Conservation (phyloP, 2,888 invertebrate species). For the Heliconius aoede region DNA sequence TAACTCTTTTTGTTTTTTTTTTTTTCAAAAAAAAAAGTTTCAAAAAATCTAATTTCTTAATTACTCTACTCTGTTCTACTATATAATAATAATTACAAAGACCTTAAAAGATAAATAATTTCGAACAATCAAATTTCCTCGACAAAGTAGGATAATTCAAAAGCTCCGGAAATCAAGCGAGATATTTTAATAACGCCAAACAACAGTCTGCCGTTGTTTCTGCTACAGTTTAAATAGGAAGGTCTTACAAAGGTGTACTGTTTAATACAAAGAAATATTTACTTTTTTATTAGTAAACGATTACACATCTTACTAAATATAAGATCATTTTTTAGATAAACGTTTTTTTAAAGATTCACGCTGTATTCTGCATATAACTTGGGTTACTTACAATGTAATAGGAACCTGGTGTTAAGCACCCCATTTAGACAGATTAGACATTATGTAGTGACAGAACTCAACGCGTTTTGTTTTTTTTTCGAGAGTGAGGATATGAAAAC, state of each 20-base stretch:
- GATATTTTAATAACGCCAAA: slow-evolving; percentile 75
- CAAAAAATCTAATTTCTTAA: too few species aligned
- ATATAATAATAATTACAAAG: not conserved
- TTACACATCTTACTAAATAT: not conserved
- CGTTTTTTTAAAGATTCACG: not conserved
- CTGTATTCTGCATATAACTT: not conserved
- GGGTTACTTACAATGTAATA: too few species aligned
- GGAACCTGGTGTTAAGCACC: not conserved
- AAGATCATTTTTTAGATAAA: not conserved
- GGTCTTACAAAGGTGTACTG: slow-evolving; percentile 25
- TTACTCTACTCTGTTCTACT: too few species aligned
- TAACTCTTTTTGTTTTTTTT: too few species aligned
- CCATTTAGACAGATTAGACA: not conserved
- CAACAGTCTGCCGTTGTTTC: slow-evolving; percentile 68
- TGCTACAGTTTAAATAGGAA: slow-evolving; percentile 49
- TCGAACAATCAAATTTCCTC: slow-evolving; percentile 34
- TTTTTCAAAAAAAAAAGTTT: too few species aligned
- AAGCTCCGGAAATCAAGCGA: slow-evolving; percentile 52
- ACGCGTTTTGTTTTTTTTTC: not conserved
- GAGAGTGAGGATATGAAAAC: too few species aligned
- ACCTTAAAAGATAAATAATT: not conserved
- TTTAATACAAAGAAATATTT: not conserved
- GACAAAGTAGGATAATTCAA: slow-evolving; percentile 44
- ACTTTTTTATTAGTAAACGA: not conserved
- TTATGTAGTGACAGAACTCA: not conserved